Evolutionary conservation across 2,888 invertebrate genomes (phyloP), one percentile per base, ranked within the genome.

Genomic region (Troides oblongomaculatus): DNA sequence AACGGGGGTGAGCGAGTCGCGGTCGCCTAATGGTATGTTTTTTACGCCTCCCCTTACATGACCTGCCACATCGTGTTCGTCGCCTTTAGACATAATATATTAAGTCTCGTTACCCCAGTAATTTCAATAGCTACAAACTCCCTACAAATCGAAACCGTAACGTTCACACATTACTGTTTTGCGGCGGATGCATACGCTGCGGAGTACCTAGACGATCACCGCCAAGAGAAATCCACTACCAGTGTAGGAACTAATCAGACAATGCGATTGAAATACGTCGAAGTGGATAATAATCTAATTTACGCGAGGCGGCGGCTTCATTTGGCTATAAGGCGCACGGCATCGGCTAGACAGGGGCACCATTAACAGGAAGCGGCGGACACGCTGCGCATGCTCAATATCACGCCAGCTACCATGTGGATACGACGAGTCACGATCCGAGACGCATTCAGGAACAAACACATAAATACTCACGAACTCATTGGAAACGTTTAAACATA

Each of bases 281-380:
- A 46, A 53, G 8, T 23, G 64, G 64, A 66, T 70, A 70, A 70
- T 66, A 63, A 70, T 66, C 70, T 66, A 66, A 66, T 70, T 70
- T 68, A 69, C 50, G 53, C 21, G 71, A 46, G 68, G 60, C 63
- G 61, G 56, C 70, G 66, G 59, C 66, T 72, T 73, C 70, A 72
- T 77, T 76, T 72, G 73, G 74, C 69, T 74, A 72, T 70, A 76
- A 72, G 68, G 72, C 12, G 12, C 69, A 71, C 73, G 72, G 72
- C 70, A 74, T 72, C 76, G 76, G 77, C 77, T 78, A 79, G 79
- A 79, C 78, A 74, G 77, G 75, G 80, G 79, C 80, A 81, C 85
- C 86, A 85, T 86, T 86, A 86, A 83, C 88, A 89, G 90, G 90
- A 90, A 90, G 83, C 82, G 72, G 72, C 74, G 75, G 73, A 79